Evolutionary conservation across 2,797 vertebrate species (phyloP), one percentile per base, ranked within the genome.

Genomic region (Pogoniulus pusillus): DNA sequence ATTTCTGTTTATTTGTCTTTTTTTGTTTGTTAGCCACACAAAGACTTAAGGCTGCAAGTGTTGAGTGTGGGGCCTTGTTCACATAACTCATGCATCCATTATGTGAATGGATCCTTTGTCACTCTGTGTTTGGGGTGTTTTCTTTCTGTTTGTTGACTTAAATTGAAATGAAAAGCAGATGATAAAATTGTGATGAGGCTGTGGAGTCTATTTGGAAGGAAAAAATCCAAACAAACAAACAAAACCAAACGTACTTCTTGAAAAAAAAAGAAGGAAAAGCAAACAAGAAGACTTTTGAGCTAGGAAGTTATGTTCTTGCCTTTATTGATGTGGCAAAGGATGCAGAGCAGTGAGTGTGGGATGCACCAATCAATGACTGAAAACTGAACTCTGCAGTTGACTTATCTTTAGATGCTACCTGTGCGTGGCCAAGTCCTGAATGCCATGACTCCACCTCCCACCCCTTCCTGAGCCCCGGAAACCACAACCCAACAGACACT

Each of bases 71-170:
- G 83, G 85, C 83, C 90, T 82, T 93, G 95, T 93, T 94, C 79
- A 65, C 81, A 85, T 96, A 95, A 90, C 78, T 93, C 94, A 95
- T 96, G 95, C 96, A 92, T 95, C 96, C 96, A 96, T 97, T 94
- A 96, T 96, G 96, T 97, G 97, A 97, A 96, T 95, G 95, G 95
- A 96, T 96, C 92, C 96, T 97, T 97, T 96, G 97, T 98, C 96
- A 97, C 95, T 96, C 55, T 97, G 96, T 97, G 90, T 96, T 96
- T 96, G 95, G 47, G 23, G 23, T 49, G 43, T 49, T 49, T 10
- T 47, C 94, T 87, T 91, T 97, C 92, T 94, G 96, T 96, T 96
- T 94, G 94, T 96, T 96, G 95, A 93, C 96, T 96, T 94, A 94
- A 96, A 95, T 7, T 79, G 68, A 89, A 96, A 91, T 74, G 79